Conservation (phyloP, 2,888 invertebrate species). For the Drosophila koepferae region DNA sequence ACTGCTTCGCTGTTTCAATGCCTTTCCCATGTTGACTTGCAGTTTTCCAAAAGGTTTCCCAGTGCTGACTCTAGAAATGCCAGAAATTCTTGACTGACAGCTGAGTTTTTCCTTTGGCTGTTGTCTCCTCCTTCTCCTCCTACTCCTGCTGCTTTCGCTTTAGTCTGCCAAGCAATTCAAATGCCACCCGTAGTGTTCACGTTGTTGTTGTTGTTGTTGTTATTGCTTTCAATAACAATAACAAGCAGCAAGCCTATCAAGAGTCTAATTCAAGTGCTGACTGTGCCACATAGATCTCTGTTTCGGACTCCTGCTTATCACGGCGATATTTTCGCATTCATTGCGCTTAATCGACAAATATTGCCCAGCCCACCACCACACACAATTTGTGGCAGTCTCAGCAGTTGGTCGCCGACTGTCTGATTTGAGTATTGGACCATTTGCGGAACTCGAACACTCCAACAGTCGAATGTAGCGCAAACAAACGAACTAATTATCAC, state of each 20-base stretch:
- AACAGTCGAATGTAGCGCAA: constrained; percentile 57
- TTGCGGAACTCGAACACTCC: constrained; percentile 35
- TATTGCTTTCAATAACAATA: constrained; percentile 16
- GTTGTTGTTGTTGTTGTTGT: not conserved
- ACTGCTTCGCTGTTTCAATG: constrained; percentile 21
- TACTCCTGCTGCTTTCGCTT: not conserved
- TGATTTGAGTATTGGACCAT: constrained; percentile 47
- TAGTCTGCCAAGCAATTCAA: constrained; percentile 48
- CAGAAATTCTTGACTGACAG: constrained; percentile 74
- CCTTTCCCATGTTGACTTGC: constrained; percentile 74
- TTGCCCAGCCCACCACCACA: constrained; percentile 44
- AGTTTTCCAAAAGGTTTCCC: constrained; percentile 62
- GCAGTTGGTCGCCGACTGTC: constrained; percentile 63
- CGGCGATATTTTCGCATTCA: constrained; percentile 76
- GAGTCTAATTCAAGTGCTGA: constrained; percentile 69
- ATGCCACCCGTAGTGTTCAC: constrained; percentile 36
- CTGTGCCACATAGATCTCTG: constrained; percentile 56
- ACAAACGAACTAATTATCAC: constrained; percentile 78
- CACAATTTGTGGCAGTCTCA: constrained; percentile 63
- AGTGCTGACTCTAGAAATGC: constrained; percentile 61
- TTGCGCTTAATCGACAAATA: constrained; percentile 77
- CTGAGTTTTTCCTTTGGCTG: constrained; percentile 50
- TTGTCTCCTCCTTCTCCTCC: not conserved
- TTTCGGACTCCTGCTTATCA: constrained; percentile 66
- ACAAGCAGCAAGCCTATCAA: constrained; percentile 31